Conservation (phyloP, 2,113 vertebrate species). For the Labeo catla region DNA sequence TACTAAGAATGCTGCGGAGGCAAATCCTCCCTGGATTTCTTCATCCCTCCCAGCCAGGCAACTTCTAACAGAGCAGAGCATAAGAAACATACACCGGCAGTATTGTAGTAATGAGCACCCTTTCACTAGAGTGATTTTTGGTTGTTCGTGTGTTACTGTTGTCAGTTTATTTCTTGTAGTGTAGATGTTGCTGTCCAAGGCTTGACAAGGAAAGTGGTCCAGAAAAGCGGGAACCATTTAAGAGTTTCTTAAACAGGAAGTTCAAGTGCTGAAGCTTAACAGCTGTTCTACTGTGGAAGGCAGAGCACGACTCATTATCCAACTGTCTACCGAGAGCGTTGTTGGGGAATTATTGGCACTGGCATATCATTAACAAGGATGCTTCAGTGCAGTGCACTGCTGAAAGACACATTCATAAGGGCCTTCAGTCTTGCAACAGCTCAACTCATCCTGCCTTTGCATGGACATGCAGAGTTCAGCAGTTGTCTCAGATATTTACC, state of each 20-base stretch:
- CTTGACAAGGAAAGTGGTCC: slow-evolving; percentile 29
- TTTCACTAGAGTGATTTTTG: slow-evolving; percentile 33
- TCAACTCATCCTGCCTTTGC: background rate
- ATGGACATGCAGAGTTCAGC: background rate
- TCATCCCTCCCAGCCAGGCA: slow-evolving; percentile 2
- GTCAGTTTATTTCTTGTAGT: slow-evolving; percentile 38
- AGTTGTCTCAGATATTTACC: background rate
- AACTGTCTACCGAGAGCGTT: slow-evolving; percentile 35
- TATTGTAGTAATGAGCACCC: slow-evolving; percentile 28
- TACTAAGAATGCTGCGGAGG: background rate
- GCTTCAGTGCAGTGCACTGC: slow-evolving; percentile 20
- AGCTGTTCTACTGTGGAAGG: slow-evolving; percentile 26
- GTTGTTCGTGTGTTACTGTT: slow-evolving; percentile 28
- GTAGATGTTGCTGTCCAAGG: slow-evolving; percentile 30
- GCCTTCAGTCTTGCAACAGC: background rate
- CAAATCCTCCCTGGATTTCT: slow-evolving; percentile 24
- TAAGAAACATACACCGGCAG: background rate
- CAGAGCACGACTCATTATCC: slow-evolving; percentile 39
- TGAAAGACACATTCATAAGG: slow-evolving; percentile 34
- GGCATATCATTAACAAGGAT: slow-evolving; percentile 46
- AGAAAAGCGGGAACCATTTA: slow-evolving; percentile 21
- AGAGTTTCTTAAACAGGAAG: slow-evolving; percentile 37
- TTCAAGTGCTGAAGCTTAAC: slow-evolving; percentile 35
- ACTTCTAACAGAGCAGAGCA: slow-evolving; percentile 18
- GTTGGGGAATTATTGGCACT: slow-evolving; percentile 46